Evolutionary conservation across 2,888 invertebrate species (phyloP).

Genomic region (Pherbina coryleti): DNA sequence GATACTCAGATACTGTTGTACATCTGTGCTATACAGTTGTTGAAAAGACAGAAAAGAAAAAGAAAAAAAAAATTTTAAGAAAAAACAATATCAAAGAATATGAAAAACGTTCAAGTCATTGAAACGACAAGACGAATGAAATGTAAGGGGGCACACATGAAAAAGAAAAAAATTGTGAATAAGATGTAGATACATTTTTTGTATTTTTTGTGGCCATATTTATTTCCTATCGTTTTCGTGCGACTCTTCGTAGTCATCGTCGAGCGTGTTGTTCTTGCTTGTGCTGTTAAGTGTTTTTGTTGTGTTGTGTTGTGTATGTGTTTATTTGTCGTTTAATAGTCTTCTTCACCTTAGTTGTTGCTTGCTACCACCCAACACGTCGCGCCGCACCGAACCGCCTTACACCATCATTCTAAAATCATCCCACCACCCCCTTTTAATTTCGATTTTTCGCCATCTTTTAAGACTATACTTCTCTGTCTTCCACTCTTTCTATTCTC

Average conservation of each 20-base stretch:
- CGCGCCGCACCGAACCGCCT: background rate
- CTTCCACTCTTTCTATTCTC: background rate
- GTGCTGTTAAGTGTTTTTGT: background rate
- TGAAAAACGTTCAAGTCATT: background rate
- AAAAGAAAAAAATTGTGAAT: slow-evolving; percentile 53
- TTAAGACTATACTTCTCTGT: background rate
- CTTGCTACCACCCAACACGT: background rate
- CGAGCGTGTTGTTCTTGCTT: background rate
- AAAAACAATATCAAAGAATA: background rate
- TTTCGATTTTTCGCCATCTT: background rate
- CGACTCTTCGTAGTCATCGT: slow-evolving; percentile 9
- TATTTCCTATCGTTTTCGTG: slow-evolving; percentile 41
- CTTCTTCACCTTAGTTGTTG: slow-evolving; percentile 27
- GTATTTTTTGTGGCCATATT: slow-evolving; percentile 42
- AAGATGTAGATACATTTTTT: slow-evolving; percentile 66
- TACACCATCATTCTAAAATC: too few relatives aligned
- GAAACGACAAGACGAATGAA: slow-evolving; percentile 8
- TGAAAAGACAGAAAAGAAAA: background rate
- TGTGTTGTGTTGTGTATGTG: slow-evolving; percentile 2
- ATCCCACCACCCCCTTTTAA: background rate
- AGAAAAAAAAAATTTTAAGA: slow-evolving; percentile 4
- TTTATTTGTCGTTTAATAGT: slow-evolving; percentile 27
- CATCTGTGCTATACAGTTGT: background rate
- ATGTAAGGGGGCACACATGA: slow-evolving; percentile 44
- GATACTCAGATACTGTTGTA: background rate